These are phyloP conservation scores for Odocoileus virginianus DNA, from an alignment of 2,113 vertebrate species.

Conservation along the genomic window DNA sequence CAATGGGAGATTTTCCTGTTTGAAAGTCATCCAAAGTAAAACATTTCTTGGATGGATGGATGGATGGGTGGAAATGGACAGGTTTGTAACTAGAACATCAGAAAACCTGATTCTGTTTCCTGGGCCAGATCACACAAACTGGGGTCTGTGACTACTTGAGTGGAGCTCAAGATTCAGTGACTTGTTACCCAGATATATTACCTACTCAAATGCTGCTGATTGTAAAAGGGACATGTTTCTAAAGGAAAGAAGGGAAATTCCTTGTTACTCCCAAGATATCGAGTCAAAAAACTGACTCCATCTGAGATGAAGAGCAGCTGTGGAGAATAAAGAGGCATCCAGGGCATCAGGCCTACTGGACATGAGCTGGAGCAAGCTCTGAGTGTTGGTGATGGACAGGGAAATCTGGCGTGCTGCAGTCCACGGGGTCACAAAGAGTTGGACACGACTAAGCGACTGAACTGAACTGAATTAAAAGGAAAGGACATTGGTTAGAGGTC, in stretches of 20 bases:
- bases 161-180: background rate
- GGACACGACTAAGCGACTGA: background rate
- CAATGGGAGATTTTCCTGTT: background rate
- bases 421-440: accelerated
- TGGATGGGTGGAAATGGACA: background rate
- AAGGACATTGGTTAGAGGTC: background rate
- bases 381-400: background rate
- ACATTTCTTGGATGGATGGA: background rate
- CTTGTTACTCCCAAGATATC: background rate
- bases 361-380: background rate
- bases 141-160: background rate
- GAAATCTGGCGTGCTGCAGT: background rate
- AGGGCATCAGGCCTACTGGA: background rate
- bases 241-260: background rate
- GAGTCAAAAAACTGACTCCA: background rate
- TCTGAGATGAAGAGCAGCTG: background rate
- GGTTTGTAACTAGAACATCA: background rate
- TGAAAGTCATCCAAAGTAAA: background rate
- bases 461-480: background rate
- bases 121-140: background rate
- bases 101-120: background rate
- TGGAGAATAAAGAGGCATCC: background rate
- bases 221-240: background rate
- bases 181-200: background rate
- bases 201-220: background rate